A percentile compares a stretch with the other conserved stretches of the same genome.
phyloP scores from a whole-genome alignment of 2,888 invertebrate genomes.

The Caenorhabditis sp. region DNA sequence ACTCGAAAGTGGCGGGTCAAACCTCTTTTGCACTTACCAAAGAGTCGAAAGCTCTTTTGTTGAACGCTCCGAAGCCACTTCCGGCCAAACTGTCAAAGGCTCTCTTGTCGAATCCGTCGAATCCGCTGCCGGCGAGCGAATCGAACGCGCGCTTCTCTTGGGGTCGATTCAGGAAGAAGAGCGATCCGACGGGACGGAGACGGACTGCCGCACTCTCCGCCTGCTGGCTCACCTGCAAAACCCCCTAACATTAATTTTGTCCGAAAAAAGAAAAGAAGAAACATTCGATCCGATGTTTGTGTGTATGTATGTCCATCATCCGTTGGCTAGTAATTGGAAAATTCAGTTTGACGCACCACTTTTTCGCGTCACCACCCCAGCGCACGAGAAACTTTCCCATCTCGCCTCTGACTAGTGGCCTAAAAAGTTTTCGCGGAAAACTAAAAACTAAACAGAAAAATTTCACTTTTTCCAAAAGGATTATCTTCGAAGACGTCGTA shows the following conservation, averaged over 20 bases:
- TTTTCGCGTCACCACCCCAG: constrained; percentile 12
- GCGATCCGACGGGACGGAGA: constrained; percentile 48
- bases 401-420: background rate
- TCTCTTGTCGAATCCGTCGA: constrained; percentile 64
- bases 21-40: constrained; percentile 42
- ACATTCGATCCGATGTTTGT: too few relatives aligned
- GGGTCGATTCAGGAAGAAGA: constrained; percentile 47
- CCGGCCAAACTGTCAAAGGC: constrained; percentile 62
- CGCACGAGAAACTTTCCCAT: background rate
- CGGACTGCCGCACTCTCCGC: constrained; percentile 36
- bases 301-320: constrained; percentile 12
- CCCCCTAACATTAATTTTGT: background rate
- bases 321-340: constrained; percentile 38
- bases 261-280: background rate
- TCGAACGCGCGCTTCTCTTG: constrained; percentile 60
- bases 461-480: too few relatives aligned
- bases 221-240: constrained; percentile 21
- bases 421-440: background rate
- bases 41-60: constrained; percentile 59
- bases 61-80: constrained; percentile 51
- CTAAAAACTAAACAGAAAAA: background rate
- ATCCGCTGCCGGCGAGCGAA: constrained; percentile 59
- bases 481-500: too few relatives aligned
- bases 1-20: background rate
- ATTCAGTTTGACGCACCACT: constrained; percentile 49